Conservation (phyloP, 23 tunicate species). For the Oikopleura dioica region DNA sequence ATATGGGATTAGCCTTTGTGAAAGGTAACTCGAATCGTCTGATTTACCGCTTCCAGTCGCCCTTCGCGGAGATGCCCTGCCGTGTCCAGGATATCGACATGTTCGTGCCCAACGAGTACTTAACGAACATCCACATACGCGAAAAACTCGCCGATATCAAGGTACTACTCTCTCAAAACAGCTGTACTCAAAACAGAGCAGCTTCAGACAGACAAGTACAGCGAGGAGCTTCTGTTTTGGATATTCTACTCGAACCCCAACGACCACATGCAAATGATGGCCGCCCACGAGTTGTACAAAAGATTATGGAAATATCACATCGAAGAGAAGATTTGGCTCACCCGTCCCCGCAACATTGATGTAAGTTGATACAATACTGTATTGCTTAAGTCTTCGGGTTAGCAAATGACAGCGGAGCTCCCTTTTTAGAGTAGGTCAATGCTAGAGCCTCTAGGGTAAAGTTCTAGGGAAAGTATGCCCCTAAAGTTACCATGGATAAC, state of each 20-base stretch:
- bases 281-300: conserved; percentile 93
- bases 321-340: conserved; percentile 73
- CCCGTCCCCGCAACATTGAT: conserved; percentile 66
- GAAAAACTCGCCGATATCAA: conserved; percentile 92
- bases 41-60: conserved; percentile 37
- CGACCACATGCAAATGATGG: conserved; percentile 72
- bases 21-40: background rate
- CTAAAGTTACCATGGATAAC: no score
- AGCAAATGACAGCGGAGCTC: no score
- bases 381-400: no score
- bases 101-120: conserved; percentile 87
- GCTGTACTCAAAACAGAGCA: background rate
- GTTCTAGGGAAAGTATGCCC: no score
- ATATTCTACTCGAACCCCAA: conserved; percentile 84
- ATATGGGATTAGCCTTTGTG: background rate
- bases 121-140: conserved; percentile 81
- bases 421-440: no score
- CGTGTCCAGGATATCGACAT: conserved; percentile 81
- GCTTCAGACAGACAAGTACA: conserved; percentile 30
- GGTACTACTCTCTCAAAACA: conserved; percentile 4
- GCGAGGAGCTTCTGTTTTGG: conserved; percentile 76
- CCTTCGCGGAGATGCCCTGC: conserved; percentile 69
- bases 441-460: no score
- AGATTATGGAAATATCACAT: conserved; percentile 88
- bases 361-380: no score